Base-by-base conservation (phyloP, 2,113 vertebrate genomes). In the Zapornia atra region DNA sequence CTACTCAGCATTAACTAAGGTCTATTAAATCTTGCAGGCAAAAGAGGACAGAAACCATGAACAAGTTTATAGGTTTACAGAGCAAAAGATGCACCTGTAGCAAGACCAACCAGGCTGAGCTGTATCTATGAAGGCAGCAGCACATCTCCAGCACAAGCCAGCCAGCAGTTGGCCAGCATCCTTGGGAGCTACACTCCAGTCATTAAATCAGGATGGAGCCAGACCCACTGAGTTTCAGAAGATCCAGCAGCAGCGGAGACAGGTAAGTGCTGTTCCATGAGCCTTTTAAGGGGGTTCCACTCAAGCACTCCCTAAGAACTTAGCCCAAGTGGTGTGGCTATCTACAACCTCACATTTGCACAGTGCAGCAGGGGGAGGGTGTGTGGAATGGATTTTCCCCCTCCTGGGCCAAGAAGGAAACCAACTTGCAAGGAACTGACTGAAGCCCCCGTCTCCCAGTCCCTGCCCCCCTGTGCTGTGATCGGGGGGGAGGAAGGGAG, bases 211-310 rank as follows among this genome's bases (percentile, higher is more conserved):
- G 4, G 48, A 69, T 33, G 57, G 13, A 82, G 79, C 22, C 22
- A 80, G n/a, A 64, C 38, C 11, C 42, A 28, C 33, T 44, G 10
- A 10, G 36, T 14, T 70, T 20, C 28, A 71, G 33, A 77, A 61
- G 36, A 33, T 34, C 13, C 29, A n/a, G 59, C 0, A 0, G 15
- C 15, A 25, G 11, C 2, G 28, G 12, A 51, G 34, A 36, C 25
- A 26, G 26, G 17, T 20, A 31, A 14, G 29, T 20, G 22, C 44
- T 29, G 50, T 6, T 53, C 51, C 15, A 38, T 5, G 21, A 59
- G 54, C 20, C 66, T 60, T 85, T 25, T 5, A 38, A 60, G 22
- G 12, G 15, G 3, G 26, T 48, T 73, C 33, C 0, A 1, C 28
- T 76, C 51, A 15, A 64, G 34, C 44, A 46, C 42, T 38, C 34